Evolutionary conservation across 2,113 vertebrate species (phyloP), one percentile per base, ranked within the genome.

Genomic region (Dicerorhinus sumatrensis): DNA sequence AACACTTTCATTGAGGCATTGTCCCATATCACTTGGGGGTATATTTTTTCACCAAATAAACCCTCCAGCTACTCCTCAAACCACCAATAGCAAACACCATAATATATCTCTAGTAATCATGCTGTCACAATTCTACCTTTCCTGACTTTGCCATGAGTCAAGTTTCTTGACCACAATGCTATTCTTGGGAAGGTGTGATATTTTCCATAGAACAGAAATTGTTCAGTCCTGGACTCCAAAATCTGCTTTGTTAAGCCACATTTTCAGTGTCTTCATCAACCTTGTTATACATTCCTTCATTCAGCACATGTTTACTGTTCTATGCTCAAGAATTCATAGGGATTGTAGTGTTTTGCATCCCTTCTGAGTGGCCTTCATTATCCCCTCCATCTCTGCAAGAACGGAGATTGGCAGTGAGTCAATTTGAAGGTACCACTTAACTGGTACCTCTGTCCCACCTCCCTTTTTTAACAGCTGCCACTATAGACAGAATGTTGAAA

Each of bases 171-270:
- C 63, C 16, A 42, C 2, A 42, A 2, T 20, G 31, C 9, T 42
- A n/a, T 76, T 16, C 46, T 95, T 73, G 21, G 65, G 36, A 89
- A 82, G 2, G 8, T 58, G 36, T 67, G 8, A 70, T 42, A n/a
- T 89, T 94, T 95, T 86, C 18, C 23, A 16, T 7, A n/a, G 21
- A 82, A 73, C 13, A 92, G 27, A 67, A 90, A 72, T 56, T 56
- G 11, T 80, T 92, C 56, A n/a, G 11, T 70, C 29, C 29, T 86
- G 20, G 67, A 10, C 1, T 62, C 7, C 20, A 84, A 27, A 6
- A 5, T 70, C 17, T 65, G 65, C 2, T 92, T 56, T 7, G 7
- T 62, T 42, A 73, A 54, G 25, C 5, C 9, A 14, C 11, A 25
- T 81, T 77, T 39, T 91, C n/a, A 10, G 1, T 11, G 9, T 84